Base-by-base conservation (phyloP, 2,797 vertebrate genomes). In the Heliangelus exortis region DNA sequence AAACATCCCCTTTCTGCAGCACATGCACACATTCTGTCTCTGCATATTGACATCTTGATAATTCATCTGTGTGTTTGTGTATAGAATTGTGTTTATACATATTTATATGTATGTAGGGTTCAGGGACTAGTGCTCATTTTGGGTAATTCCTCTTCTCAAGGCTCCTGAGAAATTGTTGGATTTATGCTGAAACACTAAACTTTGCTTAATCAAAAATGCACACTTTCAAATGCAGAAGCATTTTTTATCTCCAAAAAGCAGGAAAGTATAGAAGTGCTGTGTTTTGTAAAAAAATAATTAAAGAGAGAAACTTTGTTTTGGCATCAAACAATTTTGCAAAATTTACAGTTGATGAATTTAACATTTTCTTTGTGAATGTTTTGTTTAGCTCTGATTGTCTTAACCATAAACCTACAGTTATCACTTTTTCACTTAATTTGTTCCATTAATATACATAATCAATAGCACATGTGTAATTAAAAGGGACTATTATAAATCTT, bases 31-130 rank as follows among this genome's bases (percentile, higher is more conserved):
- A 22, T 66, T 88, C 73, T 87, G 61, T 74, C 57, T 85, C 72
- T 41, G 59, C 78, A 63, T 77, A 67, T 91, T 88, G 90, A 15
- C 25, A 28, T 36, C 48, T 84, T 66, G 43, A 7, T 59, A 65
- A 73, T 22, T 95, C 80, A 36, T 84, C 84, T 84, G 59, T 33
- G 45, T 92, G 66, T 92, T 74, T 95, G 29, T 47, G 34, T 77
- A 5, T 25, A 1, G 29, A 61, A 65, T 10, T 47, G 53, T 91
- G 41, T 66, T 19, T 69, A 22, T 69, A 12, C 20, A 31, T 66
- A 53, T 66, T 75, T 84, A 21, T 62, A 19, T 45, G 36, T 29
- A 43, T 34, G 48, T 17, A n/a, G 36, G 65, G 33, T 55, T 80
- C 45, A 39, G 8, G 45, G 71, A 61, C 41, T 73, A 21, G 19